phyloP scores from a whole-genome alignment of 1,140 invertebrate species.

The Contarinia nasturtii region DNA sequence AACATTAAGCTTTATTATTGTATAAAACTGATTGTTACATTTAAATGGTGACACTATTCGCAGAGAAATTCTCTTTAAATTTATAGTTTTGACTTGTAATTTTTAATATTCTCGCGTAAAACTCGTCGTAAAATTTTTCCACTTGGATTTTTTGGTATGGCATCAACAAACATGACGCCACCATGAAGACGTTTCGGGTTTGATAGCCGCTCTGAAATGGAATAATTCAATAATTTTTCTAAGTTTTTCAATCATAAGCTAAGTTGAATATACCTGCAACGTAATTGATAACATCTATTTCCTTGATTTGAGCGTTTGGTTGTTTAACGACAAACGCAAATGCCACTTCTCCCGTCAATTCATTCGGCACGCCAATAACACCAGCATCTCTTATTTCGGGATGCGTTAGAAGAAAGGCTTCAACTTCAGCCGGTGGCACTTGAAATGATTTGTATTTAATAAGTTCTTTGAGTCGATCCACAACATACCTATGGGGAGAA shows the following conservation, averaged over 20 bases:
- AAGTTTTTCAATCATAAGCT: too few relatives aligned
- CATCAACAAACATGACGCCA: slow-evolving; percentile 38
- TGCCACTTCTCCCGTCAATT: slow-evolving; percentile 41
- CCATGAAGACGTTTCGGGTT: slow-evolving; percentile 32
- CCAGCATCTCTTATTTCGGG: slow-evolving; percentile 44
- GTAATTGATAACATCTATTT: slow-evolving; percentile 25
- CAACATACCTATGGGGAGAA: slow-evolving; percentile 69
- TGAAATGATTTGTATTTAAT: slow-evolving; percentile 55
- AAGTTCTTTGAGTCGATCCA: slow-evolving; percentile 48
- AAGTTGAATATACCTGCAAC: slow-evolving; percentile 21
- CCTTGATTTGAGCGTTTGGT: slow-evolving; percentile 18
- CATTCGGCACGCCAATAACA: slow-evolving; percentile 51
- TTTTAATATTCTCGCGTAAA: too few relatives aligned
- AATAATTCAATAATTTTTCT: too few relatives aligned
- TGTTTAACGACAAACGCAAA: slow-evolving; percentile 35
- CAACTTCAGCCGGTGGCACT: too few relatives aligned
- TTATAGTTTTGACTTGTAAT: too few relatives aligned
- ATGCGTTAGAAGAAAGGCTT: slow-evolving; percentile 44
- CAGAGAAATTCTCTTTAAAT: too few relatives aligned
- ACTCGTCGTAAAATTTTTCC: slow-evolving; percentile 44
- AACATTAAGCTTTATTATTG: too few relatives aligned
- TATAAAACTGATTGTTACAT: too few relatives aligned
- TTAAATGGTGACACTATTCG: too few relatives aligned
- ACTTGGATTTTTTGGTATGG: slow-evolving; percentile 42
- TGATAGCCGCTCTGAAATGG: slow-evolving; percentile 9